Evolutionary conservation across 2,113 vertebrate genomes (phyloP).

Genomic region (Onychostruthus taczanowskii): DNA sequence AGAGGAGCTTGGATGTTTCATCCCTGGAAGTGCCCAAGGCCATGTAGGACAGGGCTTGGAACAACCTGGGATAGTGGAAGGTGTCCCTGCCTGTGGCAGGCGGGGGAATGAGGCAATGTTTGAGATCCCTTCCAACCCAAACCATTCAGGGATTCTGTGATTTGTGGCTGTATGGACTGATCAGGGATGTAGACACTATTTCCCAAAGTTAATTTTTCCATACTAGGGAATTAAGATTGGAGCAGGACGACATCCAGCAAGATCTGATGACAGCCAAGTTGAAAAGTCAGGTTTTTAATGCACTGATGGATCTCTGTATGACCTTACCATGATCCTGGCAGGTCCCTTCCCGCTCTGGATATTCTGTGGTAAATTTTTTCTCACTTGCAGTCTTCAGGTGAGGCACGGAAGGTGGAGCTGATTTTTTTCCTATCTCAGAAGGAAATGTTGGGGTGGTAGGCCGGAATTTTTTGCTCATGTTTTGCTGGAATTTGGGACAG

Average conservation of each 20-base stretch:
- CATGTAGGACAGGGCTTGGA: background rate
- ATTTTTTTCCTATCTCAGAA: background rate
- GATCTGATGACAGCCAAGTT: background rate
- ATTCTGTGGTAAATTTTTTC: background rate
- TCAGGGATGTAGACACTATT: background rate
- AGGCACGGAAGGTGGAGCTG: background rate
- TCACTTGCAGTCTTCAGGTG: background rate
- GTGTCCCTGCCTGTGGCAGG: background rate
- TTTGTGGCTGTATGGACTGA: background rate
- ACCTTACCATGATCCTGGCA: background rate
- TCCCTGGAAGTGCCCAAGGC: background rate
- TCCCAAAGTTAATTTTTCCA: background rate
- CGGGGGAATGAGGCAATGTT: rapidly evolving
- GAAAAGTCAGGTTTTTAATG: background rate
- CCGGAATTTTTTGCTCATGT: background rate
- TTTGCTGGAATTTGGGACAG: background rate
- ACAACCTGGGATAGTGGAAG: background rate
- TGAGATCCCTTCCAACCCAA: background rate
- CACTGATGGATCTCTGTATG: background rate
- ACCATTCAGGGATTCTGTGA: background rate
- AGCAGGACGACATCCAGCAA: background rate
- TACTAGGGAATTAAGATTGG: background rate
- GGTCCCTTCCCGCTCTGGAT: background rate
- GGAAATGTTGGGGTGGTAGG: background rate
- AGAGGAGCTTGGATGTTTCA: background rate